A percentile compares a stretch with the other conserved stretches of the same genome.
phyloP scores from a whole-genome alignment of 1,140 invertebrate genomes.

The Saccostrea glomerata region DNA sequence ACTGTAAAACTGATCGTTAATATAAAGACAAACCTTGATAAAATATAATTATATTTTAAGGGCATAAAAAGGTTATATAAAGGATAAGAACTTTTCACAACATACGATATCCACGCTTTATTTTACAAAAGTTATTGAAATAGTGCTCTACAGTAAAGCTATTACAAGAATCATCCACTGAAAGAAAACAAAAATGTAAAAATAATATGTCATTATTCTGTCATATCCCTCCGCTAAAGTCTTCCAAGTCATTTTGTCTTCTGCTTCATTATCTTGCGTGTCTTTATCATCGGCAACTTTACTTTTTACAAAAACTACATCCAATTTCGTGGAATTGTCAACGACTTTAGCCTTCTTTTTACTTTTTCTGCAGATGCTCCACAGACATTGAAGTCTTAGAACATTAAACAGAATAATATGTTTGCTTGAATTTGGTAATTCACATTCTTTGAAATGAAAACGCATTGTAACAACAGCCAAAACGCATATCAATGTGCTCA shows the following conservation, averaged over 20 bases:
- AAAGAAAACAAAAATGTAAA: background rate
- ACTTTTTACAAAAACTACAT: background rate
- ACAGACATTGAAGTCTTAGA: background rate
- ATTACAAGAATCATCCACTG: background rate
- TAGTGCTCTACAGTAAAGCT: background rate
- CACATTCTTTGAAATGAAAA: conserved; percentile 1
- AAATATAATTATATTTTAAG: too few species aligned
- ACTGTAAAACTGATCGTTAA: too few species aligned
- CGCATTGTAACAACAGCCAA: conserved; percentile 19
- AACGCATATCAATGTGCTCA: conserved; percentile 31
- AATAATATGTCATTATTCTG: background rate
- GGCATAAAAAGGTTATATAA: too few species aligned
- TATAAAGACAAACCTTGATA: too few species aligned
- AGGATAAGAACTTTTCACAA: too few species aligned
- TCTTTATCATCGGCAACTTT: background rate
- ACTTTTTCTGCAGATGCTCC: background rate
- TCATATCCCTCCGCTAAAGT: background rate
- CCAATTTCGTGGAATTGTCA: background rate
- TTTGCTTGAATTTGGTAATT: background rate
- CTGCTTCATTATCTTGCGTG: background rate
- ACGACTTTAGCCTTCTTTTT: background rate
- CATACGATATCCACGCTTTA: too few species aligned
- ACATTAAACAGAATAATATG: background rate
- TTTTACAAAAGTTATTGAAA: too few species aligned
- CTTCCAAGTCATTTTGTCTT: background rate